Evolutionary conservation across 64 coral and sea anemone genomes (phyloP).

Genomic region (Stichodactyla helianthus): DNA sequence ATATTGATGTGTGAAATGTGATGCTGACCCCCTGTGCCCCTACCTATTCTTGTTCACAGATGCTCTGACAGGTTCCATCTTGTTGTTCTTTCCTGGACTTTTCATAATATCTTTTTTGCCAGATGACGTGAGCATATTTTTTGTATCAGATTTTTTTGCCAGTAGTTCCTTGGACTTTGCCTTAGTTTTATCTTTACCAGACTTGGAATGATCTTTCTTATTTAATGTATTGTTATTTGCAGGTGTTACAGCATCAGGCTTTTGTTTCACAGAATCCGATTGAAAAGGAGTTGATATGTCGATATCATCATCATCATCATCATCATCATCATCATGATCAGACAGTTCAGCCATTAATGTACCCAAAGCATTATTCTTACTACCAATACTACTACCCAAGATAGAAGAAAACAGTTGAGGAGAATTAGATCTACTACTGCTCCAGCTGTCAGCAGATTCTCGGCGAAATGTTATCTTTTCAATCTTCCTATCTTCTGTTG

Average conservation of each 20-base stretch:
- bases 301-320: conserved; percentile 63
- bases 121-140: not conserved
- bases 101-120: not conserved
- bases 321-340: conserved; percentile 85
- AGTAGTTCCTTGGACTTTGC: not conserved
- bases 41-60: not conserved
- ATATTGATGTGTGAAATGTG: too few species aligned
- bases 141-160: not conserved
- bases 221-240: conserved; percentile 18
- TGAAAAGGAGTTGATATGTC: conserved; percentile 76
- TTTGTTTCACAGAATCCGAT: conserved; percentile 34
- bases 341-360: conserved; percentile 72
- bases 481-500: conserved; percentile 62
- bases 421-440: conserved; percentile 70
- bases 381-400: conserved; percentile 16
- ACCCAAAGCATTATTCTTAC: conserved; percentile 83
- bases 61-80: not conserved
- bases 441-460: conserved; percentile 76
- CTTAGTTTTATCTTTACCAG: not conserved
- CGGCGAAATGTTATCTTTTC: conserved; percentile 86
- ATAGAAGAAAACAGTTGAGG: conserved; percentile 27
- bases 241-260: not conserved
- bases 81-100: not conserved
- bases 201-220: conserved; percentile 15
- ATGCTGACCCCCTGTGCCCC: not conserved